Base-by-base conservation (phyloP, 2,113 vertebrate species). In the Muntiacus muntjak region DNA sequence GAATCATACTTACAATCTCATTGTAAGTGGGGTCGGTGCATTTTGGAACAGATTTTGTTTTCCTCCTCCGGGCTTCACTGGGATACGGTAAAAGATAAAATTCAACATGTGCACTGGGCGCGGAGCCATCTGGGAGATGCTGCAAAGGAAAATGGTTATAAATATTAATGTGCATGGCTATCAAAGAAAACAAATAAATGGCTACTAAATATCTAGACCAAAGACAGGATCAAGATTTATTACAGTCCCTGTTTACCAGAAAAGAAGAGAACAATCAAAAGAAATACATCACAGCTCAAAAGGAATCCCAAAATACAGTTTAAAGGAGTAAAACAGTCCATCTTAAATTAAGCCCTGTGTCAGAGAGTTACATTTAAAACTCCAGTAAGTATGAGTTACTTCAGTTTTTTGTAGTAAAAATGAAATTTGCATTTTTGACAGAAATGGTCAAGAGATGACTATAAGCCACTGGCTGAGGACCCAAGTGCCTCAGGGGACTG, bases 11-110 rank as follows among this genome's bases (percentile, higher is more conserved):
- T 98, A 99, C 99, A 98, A 99, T 99, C 97, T 99, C 99, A 94
- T 99, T 99, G 98, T 99, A 99, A 54, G 98, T 99, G 90, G 99
- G 99, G 98, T 99, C 98, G 89, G 98, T 98, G 84, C 99, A 99
- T 98, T 99, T 99, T 91, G 99, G 98, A 98, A 99, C 99, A 79
- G 99, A 98, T 97, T 99, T 99, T 45, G 99, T 99, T 99, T 99
- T 99, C 97, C 97, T 99, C 98, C 98, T 99, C 64, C 97, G 99
- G 97, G 97, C 95, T 97, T 99, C 98, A 40, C 96, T 87, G 89
- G 98, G 99, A 97, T 99, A 99, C 0, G 99, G 99, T 92, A 99
- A 98, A 85, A 99, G 99, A 88, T 98, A 98, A 28, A 99, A 99
- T 92, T 99, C 99, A 98, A 99, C 99, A 0, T 99, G 99, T 79